Base-by-base conservation (phyloP, 2,113 vertebrate species). In the Ranitomeya imitator region DNA sequence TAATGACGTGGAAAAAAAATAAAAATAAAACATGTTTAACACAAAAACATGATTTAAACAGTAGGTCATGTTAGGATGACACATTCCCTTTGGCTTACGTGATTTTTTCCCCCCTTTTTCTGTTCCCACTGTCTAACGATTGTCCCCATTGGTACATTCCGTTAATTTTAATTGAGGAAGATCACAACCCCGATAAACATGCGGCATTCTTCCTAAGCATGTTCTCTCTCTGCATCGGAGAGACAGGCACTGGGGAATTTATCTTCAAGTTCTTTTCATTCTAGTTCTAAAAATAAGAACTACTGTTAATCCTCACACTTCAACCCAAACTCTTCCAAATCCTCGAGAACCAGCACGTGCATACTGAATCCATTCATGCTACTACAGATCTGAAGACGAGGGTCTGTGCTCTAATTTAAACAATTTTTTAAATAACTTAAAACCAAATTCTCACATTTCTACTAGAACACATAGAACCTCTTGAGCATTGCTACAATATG, bases 171-270 rank as follows among this genome's bases (percentile, higher is more conserved):
- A 83, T 65, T 83, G 31, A 51, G 21, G 18, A 69, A 14, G 61
- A 52, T 19, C 63, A 83, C 19, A 63, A 54, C 81, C 81, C 61
- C 81, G 19, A 69, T 83, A 83, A 83, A 83, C 61, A 83, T 0
- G 63, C 37, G 0, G 31, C 61, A 69, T 69, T 83, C 61, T 61
- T 54, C 19, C 61, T 67, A 63, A 69, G 61, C 81, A 83, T 83
- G 81, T 83, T 83, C 45, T 69, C 7, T 54, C 61, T 83, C 37
- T 52, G 23, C 81, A 83, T 60, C 18, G 31, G 57, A 82, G 31
- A 5, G 12, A 13, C 31, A 61, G 60, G 52, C 37, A 65, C 31
- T 4, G 61, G 60, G 60, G 23, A 80, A 80, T 59, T 26, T 26
- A 79, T 57, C n/a, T 80, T 15, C 78, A 80, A 57, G 55, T 80